A percentile compares a stretch with the other conserved stretches of the same genome.
phyloP scores from a whole-genome alignment of 2,797 vertebrate species.

The Coilia nasus region DNA sequence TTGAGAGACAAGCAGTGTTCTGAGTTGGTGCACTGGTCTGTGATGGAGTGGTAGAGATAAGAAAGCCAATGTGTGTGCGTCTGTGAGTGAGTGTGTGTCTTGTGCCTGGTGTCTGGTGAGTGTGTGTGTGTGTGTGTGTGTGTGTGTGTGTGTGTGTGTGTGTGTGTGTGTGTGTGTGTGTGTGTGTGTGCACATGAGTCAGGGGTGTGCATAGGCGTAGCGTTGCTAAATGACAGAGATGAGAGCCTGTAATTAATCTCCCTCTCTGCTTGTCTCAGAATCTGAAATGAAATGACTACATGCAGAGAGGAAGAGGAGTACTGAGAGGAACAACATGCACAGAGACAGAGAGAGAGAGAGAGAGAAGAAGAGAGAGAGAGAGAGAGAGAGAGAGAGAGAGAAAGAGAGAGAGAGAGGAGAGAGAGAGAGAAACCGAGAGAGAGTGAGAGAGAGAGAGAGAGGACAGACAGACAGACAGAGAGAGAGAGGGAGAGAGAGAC shows the following conservation, averaged over 20 bases:
- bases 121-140: not conserved
- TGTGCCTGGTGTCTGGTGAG: not conserved
- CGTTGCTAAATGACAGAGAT: slow-evolving; percentile 47
- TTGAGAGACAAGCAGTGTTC: not conserved
- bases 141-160: not conserved
- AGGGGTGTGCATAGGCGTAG: not conserved
- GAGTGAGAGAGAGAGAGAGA: slow-evolving; percentile 9
- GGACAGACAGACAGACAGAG: too few species aligned
- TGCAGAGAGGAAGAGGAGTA: not conserved
- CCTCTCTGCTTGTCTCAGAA: slow-evolving; percentile 54
- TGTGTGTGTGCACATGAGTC: slow-evolving; percentile 18
- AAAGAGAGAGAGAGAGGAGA: not conserved
- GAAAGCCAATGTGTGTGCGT: not conserved
- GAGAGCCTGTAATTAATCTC: slow-evolving; percentile 63
- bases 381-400: slow-evolving; percentile 8
- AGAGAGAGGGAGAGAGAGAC: not conserved
- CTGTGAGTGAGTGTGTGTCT: not conserved
- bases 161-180: slow-evolving; percentile 17
- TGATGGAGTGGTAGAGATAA: not conserved
- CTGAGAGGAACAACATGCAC: not conserved
- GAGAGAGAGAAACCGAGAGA: not conserved
- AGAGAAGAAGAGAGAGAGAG: not conserved
- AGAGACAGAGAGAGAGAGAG: not conserved
- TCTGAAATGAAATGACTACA: slow-evolving; percentile 59
- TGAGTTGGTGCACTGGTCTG: not conserved